Evolutionary conservation across 2,888 invertebrate species (phyloP).

Genomic region (Acleris holmiana): DNA sequence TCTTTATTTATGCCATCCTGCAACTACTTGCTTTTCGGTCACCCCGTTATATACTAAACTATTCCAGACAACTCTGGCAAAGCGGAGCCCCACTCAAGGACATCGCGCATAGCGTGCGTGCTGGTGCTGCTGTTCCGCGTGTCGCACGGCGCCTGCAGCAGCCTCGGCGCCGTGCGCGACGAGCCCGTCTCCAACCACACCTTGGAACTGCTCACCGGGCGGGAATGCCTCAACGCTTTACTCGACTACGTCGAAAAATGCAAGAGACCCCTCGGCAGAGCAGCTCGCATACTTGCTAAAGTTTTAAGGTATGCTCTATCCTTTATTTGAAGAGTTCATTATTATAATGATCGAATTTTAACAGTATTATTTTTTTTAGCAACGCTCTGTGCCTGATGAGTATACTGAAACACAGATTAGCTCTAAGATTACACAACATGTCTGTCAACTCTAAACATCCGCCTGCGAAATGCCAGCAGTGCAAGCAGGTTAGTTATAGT

Average conservation of each 20-base stretch:
- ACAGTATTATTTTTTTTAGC: slow-evolving; percentile 62
- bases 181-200: slow-evolving; percentile 63
- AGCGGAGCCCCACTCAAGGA: slow-evolving; percentile 53
- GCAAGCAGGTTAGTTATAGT: slow-evolving; percentile 62
- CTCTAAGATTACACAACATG: slow-evolving; percentile 78
- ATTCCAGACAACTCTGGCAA: slow-evolving; percentile 52
- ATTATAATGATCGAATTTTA: slow-evolving; percentile 3
- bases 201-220: slow-evolving; percentile 65
- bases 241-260: slow-evolving; percentile 77
- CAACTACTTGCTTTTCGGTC: too few species aligned
- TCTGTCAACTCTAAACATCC: slow-evolving; percentile 70
- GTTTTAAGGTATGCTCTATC: slow-evolving; percentile 72
- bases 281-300: slow-evolving; percentile 79
- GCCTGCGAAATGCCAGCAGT: slow-evolving; percentile 70
- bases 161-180: slow-evolving; percentile 53
- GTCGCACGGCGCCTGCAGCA: slow-evolving; percentile 65
- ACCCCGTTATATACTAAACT: not conserved
- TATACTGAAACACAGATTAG: slow-evolving; percentile 81
- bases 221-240: slow-evolving; percentile 70
- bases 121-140: slow-evolving; percentile 71
- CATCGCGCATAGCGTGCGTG: slow-evolving; percentile 71
- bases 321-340: not conserved
- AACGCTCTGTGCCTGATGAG: slow-evolving; percentile 82
- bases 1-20: too few species aligned
- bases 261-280: slow-evolving; percentile 74